Conservation (phyloP, 2,888 invertebrate species). For the Oscheius sp. region DNA sequence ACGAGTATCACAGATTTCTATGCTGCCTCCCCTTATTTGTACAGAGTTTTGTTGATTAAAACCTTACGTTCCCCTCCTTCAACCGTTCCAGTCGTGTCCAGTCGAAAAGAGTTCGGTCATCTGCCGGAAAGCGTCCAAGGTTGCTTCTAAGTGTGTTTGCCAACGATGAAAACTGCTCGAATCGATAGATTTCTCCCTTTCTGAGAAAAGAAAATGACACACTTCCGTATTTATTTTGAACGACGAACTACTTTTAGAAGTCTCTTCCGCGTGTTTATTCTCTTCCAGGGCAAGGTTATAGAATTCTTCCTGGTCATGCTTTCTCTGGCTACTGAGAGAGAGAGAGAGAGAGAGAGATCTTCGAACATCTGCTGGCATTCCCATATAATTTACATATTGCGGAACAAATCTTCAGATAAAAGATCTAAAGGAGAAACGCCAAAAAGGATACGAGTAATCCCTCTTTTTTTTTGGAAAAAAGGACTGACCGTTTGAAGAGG, state of each 20-base stretch:
- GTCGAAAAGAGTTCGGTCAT: not conserved
- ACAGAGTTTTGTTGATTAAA: slow-evolving; percentile 7
- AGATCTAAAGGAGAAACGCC: no score
- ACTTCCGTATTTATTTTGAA: not conserved
- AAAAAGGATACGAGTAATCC: not conserved
- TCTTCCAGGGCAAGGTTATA: slow-evolving; percentile 14
- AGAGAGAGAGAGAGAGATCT: slow-evolving; percentile 10
- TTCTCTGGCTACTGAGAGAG: not conserved
- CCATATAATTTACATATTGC: no score
- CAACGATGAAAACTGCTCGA: slow-evolving; percentile 7
- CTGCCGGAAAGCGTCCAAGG: slow-evolving; percentile 19
- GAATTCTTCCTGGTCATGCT: not conserved
- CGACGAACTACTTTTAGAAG: not conserved
- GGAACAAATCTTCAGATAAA: no score
- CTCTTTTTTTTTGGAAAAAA: no score
- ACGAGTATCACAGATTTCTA: slow-evolving; percentile 29
- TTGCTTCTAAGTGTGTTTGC: slow-evolving; percentile 22
- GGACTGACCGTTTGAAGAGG: not conserved
- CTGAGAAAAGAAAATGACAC: no score
- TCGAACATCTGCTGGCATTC: no score
- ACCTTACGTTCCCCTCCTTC: not conserved
- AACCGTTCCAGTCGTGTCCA: not conserved
- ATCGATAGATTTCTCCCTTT: no score
- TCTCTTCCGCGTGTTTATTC: not conserved
- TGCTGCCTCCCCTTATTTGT: slow-evolving; percentile 20